Conservation (phyloP, 2,888 invertebrate genomes). For the Pardosa pseudoannulata region DNA sequence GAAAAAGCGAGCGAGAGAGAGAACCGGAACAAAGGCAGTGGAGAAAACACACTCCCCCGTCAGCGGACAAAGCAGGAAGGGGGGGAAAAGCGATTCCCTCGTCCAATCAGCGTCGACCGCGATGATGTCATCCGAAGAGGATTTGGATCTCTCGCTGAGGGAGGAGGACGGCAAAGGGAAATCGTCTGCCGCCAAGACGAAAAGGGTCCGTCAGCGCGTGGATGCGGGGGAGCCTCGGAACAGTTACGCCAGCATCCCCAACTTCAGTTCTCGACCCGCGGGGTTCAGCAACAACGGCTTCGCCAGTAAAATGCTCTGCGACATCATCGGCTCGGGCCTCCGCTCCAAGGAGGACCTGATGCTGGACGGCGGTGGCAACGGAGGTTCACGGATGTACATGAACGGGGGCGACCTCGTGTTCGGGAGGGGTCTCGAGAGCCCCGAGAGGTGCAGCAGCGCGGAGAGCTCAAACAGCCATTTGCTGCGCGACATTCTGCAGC, state of each 20-base stretch:
- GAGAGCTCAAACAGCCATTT: slow-evolving; percentile 52
- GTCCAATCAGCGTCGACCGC: slow-evolving; percentile 60
- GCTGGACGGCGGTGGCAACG: slow-evolving; percentile 25
- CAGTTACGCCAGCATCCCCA: slow-evolving; percentile 88
- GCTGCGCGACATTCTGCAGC: slow-evolving; percentile 91
- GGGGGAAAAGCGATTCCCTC: slow-evolving; percentile 14
- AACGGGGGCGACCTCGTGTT: slow-evolving; percentile 28
- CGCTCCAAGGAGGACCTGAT: slow-evolving; percentile 2
- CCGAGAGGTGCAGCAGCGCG: slow-evolving; percentile 52
- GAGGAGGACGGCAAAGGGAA: slow-evolving; percentile 46
- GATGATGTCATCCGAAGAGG: slow-evolving; percentile 74
- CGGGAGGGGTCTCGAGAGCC: slow-evolving; percentile 13
- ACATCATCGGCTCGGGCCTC: slow-evolving; percentile 81
- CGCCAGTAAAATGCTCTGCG: slow-evolving; percentile 92
- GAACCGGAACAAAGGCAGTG: slow-evolving; percentile 18
- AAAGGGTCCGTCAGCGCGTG: slow-evolving; percentile 95
- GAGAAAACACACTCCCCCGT: slow-evolving; percentile 25
- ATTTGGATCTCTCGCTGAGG: slow-evolving; percentile 44
- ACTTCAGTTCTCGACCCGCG: slow-evolving; percentile 74
- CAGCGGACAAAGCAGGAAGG: slow-evolving; percentile 27
- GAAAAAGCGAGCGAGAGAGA: too few species aligned
- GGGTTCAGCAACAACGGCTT: slow-evolving; percentile 40
- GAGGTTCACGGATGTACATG: slow-evolving; percentile 32
- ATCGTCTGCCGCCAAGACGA: slow-evolving; percentile 80
- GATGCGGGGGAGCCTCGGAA: slow-evolving; percentile 95